Evolutionary conservation across 2,113 vertebrate genomes (phyloP), one percentile per base, ranked within the genome.

Genomic region (Pao palembangensis): DNA sequence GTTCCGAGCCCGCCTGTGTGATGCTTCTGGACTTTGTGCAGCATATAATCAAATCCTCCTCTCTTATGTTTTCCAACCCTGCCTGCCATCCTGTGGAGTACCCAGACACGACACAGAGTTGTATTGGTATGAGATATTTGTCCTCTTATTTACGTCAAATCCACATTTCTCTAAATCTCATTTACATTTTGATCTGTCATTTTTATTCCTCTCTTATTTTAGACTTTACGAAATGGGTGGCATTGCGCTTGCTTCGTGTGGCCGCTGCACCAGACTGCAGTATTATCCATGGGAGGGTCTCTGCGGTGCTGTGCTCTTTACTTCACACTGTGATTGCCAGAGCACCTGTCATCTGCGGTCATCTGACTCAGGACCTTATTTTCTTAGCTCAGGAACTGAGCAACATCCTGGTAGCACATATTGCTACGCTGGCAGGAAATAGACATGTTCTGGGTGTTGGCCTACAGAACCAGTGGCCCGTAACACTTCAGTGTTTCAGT

Each of bases 11-110:
- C 21, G 93, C 94, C 62, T 98, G 95, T 82, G 93, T 98, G 58
- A 99, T 99, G 96, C 86, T 99, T 64, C 91, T 99, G 75, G 95
- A 98, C 82, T 99, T 99, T 74, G 93, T 99, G 73, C 94, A 96
- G 64, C 93, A 99, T 64, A 98, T 98, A 4, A 93, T 99, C 88
- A 97, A 95, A 82, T 99, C 97, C 34, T 98, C 94, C 2, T 94
- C 95, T 0, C 91, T 98, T 70, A 96, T 99, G 93, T 99, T 99
- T 80, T 89, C 96, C 58, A 98, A 92, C 64, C 90, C 91, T 47
- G 85, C 92, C 58, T 92, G 87, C 76, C 93, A 87, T 69, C 90
- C 82, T 44, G 89, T 90, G 8, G 84, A 89, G 16, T 90, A 86
- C 69, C 87, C 78, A 25, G 90, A 95, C 55, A 75, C 88, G 2